phyloP scores from a whole-genome alignment of 1,140 invertebrate genomes.

The Lepidotrigona ventralis region DNA sequence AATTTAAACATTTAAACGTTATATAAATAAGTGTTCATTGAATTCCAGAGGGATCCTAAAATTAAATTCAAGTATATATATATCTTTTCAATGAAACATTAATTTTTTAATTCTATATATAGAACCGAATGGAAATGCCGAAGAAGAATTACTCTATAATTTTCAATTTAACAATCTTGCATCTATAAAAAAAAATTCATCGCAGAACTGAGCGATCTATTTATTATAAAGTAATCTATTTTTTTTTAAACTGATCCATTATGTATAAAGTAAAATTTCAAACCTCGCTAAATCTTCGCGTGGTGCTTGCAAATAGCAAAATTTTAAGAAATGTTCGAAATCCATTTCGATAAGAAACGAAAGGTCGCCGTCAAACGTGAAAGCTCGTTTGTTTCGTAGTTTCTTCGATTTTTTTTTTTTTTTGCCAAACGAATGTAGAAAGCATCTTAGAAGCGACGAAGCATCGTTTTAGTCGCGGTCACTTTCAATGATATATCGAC shows the following conservation, averaged over 20 bases:
- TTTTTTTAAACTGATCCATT: no score
- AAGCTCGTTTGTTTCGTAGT: conserved; percentile 27
- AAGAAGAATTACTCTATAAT: no score
- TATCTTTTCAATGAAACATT: not conserved
- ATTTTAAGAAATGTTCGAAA: not conserved
- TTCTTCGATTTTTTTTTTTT: conserved; percentile 23
- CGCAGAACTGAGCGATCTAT: no score
- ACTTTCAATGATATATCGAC: conserved; percentile 61
- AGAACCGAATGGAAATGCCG: no score
- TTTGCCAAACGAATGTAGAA: not conserved
- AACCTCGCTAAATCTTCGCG: not conserved
- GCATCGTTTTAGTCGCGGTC: conserved; percentile 54
- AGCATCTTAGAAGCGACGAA: conserved; percentile 6
- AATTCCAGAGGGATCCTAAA: not conserved
- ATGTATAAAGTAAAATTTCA: not conserved
- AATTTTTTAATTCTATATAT: not conserved
- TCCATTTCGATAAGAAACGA: conserved; percentile 22
- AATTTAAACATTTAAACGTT: not conserved
- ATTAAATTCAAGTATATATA: not conserved
- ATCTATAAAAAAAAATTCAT: no score
- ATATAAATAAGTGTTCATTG: no score
- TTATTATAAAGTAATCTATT: no score
- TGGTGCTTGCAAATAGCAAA: not conserved
- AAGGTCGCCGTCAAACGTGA: conserved; percentile 36
- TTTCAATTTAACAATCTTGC: no score